Conservation (phyloP, 2,888 invertebrate species). For the Micropterix aruncella region DNA sequence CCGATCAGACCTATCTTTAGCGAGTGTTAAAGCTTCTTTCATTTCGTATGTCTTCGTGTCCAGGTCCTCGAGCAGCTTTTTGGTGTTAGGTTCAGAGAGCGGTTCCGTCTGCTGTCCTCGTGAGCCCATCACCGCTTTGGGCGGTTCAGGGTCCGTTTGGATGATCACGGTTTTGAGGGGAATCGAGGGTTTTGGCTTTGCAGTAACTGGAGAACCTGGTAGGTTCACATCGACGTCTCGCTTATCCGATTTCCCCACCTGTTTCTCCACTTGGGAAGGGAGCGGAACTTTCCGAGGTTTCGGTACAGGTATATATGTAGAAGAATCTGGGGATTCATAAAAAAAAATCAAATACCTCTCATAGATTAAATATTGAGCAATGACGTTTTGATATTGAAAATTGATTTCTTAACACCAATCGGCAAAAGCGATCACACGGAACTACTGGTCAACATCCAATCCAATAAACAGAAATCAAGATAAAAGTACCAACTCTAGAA, state of each 20-base stretch:
- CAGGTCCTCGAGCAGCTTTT: background rate
- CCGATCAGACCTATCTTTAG: background rate
- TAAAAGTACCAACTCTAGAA: too few relatives aligned
- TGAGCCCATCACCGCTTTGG: background rate
- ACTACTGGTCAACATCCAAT: too few relatives aligned
- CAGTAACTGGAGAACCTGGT: conserved; percentile 10
- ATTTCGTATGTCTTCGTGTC: background rate
- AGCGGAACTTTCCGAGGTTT: conserved; percentile 9
- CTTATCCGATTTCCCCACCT: background rate
- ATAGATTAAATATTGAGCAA: too few relatives aligned
- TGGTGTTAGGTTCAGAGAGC: background rate
- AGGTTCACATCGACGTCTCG: conserved; percentile 6
- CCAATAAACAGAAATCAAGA: too few relatives aligned
- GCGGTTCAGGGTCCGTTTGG: conserved; percentile 8
- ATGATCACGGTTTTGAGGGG: conserved; percentile 8
- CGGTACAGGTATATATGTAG: conserved; percentile 7
- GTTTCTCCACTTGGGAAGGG: conserved; percentile 4
- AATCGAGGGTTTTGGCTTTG: conserved; percentile 1
- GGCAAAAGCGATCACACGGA: too few relatives aligned
- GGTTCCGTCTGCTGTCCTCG: background rate
- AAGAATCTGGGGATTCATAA: too few relatives aligned
- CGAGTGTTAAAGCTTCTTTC: background rate
- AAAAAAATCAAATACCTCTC: too few relatives aligned
- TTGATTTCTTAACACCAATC: too few relatives aligned
- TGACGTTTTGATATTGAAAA: too few relatives aligned